A percentile compares a stretch with the other conserved stretches of the same genome.
These are phyloP conservation scores for Naja naja DNA, from an alignment of 2,113 vertebrate species.

Conservation along the genomic window DNA sequence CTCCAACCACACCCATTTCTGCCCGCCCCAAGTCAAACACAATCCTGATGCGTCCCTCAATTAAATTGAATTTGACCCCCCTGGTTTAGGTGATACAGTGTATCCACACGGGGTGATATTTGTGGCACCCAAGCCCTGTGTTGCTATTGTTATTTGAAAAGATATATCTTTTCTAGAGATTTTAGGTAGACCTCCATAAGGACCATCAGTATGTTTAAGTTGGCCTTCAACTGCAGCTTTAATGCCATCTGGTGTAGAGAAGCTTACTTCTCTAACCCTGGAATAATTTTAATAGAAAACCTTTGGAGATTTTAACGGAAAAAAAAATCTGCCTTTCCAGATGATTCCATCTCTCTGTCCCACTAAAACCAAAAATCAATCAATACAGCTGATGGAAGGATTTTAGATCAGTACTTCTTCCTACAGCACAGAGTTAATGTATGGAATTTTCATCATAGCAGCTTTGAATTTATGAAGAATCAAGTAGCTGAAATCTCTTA, in stretches of 20 bases:
- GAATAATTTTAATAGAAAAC: conserved; percentile 4
- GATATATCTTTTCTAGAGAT: background rate
- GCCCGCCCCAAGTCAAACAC: no score
- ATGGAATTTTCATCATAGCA: background rate
- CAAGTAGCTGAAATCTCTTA: no score
- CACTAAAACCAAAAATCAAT: background rate
- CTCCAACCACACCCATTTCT: no score
- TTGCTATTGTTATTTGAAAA: background rate
- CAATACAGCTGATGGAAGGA: background rate
- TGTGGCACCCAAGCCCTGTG: background rate
- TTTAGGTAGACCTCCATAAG: background rate
- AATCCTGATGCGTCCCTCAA: no score
- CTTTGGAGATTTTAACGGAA: conserved; percentile 6
- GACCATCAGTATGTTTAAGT: background rate
- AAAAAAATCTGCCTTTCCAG: conserved; percentile 15
- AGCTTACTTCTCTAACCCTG: conserved; percentile 12
- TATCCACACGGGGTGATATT: background rate
- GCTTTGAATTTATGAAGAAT: background rate
- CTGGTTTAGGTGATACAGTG: background rate
- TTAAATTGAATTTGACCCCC: no score
- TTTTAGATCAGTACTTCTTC: background rate
- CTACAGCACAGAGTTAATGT: background rate
- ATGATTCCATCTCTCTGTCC: conserved; percentile 8
- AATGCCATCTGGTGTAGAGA: background rate
- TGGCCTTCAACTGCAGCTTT: background rate